These are phyloP conservation scores for Phytoseiulus persimilis DNA, from an alignment of 2,888 invertebrate genomes.

Conservation along the genomic window DNA sequence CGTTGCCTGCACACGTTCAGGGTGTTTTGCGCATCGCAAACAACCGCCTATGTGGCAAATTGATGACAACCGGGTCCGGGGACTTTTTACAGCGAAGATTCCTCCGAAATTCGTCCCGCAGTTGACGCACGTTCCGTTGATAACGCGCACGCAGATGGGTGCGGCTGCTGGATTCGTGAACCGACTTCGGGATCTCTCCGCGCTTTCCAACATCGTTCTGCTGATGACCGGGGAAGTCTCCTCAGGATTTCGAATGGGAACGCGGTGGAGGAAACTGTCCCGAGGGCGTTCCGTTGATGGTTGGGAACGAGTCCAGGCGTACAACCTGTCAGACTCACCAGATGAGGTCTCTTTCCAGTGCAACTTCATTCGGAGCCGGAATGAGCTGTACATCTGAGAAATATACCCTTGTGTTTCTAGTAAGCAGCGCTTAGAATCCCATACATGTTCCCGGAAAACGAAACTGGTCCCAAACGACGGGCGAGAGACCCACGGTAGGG, in stretches of 20 bases:
- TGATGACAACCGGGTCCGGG: background rate
- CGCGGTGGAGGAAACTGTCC: background rate
- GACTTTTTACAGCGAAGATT: background rate
- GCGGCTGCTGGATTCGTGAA: background rate
- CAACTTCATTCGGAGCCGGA: no score
- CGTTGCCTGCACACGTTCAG: background rate
- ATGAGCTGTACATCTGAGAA: no score
- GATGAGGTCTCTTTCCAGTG: no score
- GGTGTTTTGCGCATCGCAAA: background rate
- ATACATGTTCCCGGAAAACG: no score
- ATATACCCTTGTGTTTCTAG: no score
- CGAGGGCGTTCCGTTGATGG: background rate
- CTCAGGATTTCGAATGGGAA: background rate
- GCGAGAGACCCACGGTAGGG: no score
- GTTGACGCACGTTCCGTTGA: background rate
- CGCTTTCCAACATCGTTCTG: background rate
- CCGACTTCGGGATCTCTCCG: background rate
- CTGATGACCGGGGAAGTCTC: background rate
- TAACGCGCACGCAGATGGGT: background rate
- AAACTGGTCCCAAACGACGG: no score
- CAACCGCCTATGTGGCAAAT: background rate
- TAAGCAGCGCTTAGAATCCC: no score
- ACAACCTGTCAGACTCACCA: no score
- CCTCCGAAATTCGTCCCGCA: background rate
- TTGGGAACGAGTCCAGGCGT: no score